Percentiles rank a stretch among this genome's conserved stretches.
These are phyloP conservation scores for Embiotoca jacksoni DNA, from an alignment of 2,113 vertebrate species.

Conservation along the genomic window DNA sequence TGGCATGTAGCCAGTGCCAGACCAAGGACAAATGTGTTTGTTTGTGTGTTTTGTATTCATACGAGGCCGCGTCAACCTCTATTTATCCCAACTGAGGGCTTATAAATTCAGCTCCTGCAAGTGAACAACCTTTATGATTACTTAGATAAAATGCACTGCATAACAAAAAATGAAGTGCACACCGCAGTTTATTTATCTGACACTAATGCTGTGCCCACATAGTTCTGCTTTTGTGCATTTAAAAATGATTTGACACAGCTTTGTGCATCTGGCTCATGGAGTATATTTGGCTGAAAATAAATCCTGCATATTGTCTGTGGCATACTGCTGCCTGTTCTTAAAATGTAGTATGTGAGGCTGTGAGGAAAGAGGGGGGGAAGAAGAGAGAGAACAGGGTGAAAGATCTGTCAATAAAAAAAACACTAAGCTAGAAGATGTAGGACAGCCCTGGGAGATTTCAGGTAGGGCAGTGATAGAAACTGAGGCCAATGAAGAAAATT, in stretches of 20 bases:
- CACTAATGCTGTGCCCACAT: conserved; percentile 7
- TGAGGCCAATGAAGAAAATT: conserved; percentile 58
- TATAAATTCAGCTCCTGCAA: conserved; percentile 25
- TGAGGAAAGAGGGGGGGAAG: neutral
- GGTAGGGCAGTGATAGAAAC: conserved; percentile 55
- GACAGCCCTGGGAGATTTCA: conserved; percentile 54
- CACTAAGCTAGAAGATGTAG: conserved; percentile 45
- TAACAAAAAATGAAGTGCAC: conserved; percentile 22
- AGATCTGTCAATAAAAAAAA: conserved; percentile 59
- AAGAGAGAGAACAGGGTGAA: conserved; percentile 32
- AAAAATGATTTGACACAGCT: conserved; percentile 9
- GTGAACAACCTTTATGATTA: conserved; percentile 19
- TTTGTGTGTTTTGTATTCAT: conserved; percentile 35
- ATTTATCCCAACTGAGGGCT: conserved; percentile 7
- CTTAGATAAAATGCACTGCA: conserved; percentile 18
- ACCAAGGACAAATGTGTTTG: conserved; percentile 54
- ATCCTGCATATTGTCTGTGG: conserved; percentile 31
- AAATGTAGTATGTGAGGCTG: conserved; percentile 18
- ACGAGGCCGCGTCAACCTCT: conserved; percentile 18
- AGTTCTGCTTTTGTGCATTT: conserved; percentile 19
- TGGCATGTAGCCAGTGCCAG: conserved; percentile 5
- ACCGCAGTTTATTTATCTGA: conserved; percentile 20
- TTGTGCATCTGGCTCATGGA: conserved; percentile 8
- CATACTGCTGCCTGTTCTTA: conserved; percentile 2
- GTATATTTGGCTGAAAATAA: conserved; percentile 25